Conservation (phyloP, 1,140 invertebrate species). For the Conus betulinus region DNA sequence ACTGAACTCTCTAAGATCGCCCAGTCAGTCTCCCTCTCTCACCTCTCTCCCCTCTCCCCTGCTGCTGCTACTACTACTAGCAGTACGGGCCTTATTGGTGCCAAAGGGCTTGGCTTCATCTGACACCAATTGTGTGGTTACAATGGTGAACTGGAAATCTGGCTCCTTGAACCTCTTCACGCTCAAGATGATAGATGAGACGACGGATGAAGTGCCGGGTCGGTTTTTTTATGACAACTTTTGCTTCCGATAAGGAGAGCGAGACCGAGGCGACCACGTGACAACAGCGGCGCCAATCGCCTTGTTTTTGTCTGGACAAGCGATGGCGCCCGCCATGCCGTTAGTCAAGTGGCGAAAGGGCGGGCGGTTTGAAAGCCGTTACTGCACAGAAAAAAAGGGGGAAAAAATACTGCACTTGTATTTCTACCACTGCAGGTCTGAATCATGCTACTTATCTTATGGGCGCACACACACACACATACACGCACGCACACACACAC, state of each 20-base stretch:
- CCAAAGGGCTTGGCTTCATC: background rate
- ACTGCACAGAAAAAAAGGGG: background rate
- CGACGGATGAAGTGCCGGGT: background rate
- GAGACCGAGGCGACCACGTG: background rate
- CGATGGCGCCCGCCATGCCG: background rate
- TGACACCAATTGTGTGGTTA: constrained; percentile 2
- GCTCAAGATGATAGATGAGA: background rate
- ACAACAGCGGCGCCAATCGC: constrained; percentile 5
- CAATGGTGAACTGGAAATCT: background rate
- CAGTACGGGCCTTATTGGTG: background rate
- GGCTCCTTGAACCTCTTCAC: background rate
- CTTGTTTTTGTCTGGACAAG: background rate
- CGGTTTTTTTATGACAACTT: background rate
- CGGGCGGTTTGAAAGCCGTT: background rate
- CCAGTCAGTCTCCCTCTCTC: background rate
- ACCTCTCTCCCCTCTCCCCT: background rate
- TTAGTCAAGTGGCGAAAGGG: background rate
- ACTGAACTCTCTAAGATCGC: background rate
- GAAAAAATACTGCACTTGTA: background rate
- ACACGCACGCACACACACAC: too few relatives aligned
- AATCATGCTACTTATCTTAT: background rate
- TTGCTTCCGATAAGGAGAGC: background rate
- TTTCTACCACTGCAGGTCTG: background rate
- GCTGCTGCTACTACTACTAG: background rate
- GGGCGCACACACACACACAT: background rate